These are phyloP conservation scores for Jaculus jaculus DNA, from an alignment of 2,113 vertebrate species.

Conservation along the genomic window DNA sequence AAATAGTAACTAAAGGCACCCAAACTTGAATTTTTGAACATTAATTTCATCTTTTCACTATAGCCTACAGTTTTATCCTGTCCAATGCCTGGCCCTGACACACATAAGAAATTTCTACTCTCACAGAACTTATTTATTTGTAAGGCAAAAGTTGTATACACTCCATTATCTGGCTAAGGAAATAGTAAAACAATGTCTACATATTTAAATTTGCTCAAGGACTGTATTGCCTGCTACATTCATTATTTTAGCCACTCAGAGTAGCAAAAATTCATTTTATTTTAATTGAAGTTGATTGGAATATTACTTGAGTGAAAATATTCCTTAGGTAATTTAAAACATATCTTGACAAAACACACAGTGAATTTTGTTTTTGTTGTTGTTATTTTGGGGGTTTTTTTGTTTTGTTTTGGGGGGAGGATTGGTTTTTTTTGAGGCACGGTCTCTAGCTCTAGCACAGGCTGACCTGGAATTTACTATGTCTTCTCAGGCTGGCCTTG, in stretches of 20 bases:
- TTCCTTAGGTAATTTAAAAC: slow-evolving; percentile 26
- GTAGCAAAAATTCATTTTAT: slow-evolving; percentile 7
- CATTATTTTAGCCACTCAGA: background rate
- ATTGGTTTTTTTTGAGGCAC: too few relatives aligned
- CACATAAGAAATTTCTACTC: background rate
- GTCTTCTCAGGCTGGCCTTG: too few relatives aligned
- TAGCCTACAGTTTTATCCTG: background rate
- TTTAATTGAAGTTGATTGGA: background rate
- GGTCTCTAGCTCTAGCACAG: too few relatives aligned
- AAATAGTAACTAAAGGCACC: background rate
- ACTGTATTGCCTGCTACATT: background rate
- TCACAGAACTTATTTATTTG: background rate
- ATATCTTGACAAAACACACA: background rate
- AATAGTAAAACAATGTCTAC: background rate
- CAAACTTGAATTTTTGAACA: background rate
- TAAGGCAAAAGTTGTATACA: background rate
- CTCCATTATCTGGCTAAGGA: background rate
- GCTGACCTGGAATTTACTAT: too few relatives aligned
- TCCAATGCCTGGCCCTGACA: background rate
- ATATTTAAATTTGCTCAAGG: background rate
- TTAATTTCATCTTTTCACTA: background rate
- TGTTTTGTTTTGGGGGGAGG: too few relatives aligned
- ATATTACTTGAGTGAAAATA: slow-evolving; percentile 16
- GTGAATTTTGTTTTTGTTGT: too few relatives aligned
- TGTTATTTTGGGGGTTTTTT: too few relatives aligned